Base-by-base conservation (phyloP, 2,113 vertebrate species). In the Prunella fulvescens region DNA sequence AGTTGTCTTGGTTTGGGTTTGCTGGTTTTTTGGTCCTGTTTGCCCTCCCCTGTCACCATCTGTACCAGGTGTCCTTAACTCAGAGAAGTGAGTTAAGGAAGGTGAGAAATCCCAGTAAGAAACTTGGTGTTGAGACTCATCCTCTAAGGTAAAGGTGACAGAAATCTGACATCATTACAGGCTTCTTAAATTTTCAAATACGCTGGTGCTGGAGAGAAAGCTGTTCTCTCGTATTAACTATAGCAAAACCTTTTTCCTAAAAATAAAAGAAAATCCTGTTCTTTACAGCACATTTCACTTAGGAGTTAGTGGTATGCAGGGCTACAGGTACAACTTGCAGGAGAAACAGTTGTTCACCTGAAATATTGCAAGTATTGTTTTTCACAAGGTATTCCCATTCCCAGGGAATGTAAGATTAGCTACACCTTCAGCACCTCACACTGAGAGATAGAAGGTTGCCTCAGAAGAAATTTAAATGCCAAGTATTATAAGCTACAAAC, bases 401-500 rank as follows among this genome's bases (percentile, higher is more conserved):
- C 74, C 51, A 64, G 47, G n/a, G 81, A 45, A 53, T 37, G 37
- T 20, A 62, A 37, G 53, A 57, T 93, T 83, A 73, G 66, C 84
- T 92, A n/a, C 39, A 65, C 60, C 81, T 69, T 79, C 53, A 73
- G 81, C 54, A 64, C 50, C 23, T 70, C 62, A 33, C 78, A 65
- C 58, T n/a, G n/a, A 79, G 31, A 56, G 26, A 78, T 0, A 73
- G 73, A 45, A 65, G 53, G 22, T 87, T 87, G 84, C 67, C 82
- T 90, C 80, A 78, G 37, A 82, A 93, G 31, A 86, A 78, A 71
- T 47, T 39, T 60, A 80, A 94, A 82, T 67, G 47, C 54, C 51
- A 56, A 51, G 25, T 48, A 40, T 78, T 91, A n/a, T 57, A 96
- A 96, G 80, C 86, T 83, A 5, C 65, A 93, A 94, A 77, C 87